Conservation (phyloP, 2,113 vertebrate genomes). For the Hiodon alosoides region DNA sequence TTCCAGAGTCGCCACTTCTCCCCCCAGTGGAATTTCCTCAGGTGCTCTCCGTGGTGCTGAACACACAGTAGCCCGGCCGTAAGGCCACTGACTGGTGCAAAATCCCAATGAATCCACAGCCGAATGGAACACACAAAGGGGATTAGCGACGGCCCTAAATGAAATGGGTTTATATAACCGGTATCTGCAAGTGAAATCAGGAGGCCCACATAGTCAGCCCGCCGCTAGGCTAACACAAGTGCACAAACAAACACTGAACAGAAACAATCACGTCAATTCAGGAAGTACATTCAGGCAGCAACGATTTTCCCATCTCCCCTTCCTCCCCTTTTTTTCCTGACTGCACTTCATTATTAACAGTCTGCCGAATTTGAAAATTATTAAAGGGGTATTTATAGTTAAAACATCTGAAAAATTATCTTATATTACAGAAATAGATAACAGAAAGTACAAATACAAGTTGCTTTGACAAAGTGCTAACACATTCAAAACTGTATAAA, state of each 20-base stretch:
- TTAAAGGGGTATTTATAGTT: too few species aligned
- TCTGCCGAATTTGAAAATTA: too few species aligned
- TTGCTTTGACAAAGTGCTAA: too few species aligned
- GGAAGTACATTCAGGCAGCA: slow-evolving; percentile 62
- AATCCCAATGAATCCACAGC: slow-evolving; percentile 61
- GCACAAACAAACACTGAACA: slow-evolving; percentile 39
- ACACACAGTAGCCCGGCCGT: slow-evolving; percentile 37
- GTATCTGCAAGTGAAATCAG: slow-evolving; percentile 16
- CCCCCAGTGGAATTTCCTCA: slow-evolving; percentile 21
- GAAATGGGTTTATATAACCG: slow-evolving; percentile 61
- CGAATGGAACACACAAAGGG: slow-evolving; percentile 37
- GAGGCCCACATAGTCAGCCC: not conserved
- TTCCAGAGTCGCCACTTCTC: too few species aligned
- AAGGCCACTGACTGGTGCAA: slow-evolving; percentile 46
- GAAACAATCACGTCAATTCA: slow-evolving; percentile 54
- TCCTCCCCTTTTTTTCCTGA: slow-evolving; percentile 34
- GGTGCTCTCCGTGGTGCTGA: slow-evolving; percentile 40
- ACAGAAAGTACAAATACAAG: too few species aligned
- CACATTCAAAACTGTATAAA: too few species aligned
- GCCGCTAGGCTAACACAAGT: slow-evolving; percentile 28
- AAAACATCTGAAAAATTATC: too few species aligned
- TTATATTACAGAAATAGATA: too few species aligned
- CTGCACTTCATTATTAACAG: not conserved
- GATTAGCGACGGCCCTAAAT: slow-evolving; percentile 37
- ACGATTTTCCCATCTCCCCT: slow-evolving; percentile 51